Evolutionary conservation across 2,113 vertebrate species (phyloP).

Genomic region (Hippocampus abdominalis): DNA sequence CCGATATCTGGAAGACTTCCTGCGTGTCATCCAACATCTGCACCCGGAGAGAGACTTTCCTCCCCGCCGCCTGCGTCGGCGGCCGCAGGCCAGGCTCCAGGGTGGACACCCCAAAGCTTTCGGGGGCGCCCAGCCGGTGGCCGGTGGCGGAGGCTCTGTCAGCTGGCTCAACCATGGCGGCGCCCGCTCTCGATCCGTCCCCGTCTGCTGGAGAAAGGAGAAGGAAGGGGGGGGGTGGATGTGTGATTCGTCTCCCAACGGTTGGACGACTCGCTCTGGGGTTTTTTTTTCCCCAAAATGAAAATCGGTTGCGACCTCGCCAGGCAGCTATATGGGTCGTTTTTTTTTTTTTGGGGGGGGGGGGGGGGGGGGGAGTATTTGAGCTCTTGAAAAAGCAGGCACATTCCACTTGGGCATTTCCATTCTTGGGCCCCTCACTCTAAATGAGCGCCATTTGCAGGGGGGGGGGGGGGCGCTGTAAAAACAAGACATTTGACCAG

Average conservation of each 20-base stretch:
- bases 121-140: constrained; percentile 83
- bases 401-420: constrained; percentile 13
- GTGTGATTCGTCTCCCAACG: not conserved
- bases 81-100: constrained; percentile 87
- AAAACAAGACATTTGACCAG: too few relatives aligned
- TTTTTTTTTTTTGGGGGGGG: constrained; percentile 16
- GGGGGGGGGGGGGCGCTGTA: too few relatives aligned
- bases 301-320: constrained; percentile 1
- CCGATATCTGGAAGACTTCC: constrained; percentile 90
- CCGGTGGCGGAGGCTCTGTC: constrained; percentile 80
- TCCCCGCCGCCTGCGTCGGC: constrained; percentile 79
- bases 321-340: constrained; percentile 3
- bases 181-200: constrained; percentile 33
- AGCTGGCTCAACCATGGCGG: constrained; percentile 86
- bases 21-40: constrained; percentile 94
- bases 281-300: constrained; percentile 1
- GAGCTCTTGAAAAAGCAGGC: constrained; percentile 7
- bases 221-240: too few relatives aligned
- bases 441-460: not conserved
- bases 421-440: not conserved
- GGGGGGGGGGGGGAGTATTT: too few relatives aligned
- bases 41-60: constrained; percentile 84
- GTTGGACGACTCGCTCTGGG: not conserved
- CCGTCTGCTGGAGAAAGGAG: constrained; percentile 29
- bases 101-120: constrained; percentile 90